Evolutionary conservation across 2,113 vertebrate genomes (phyloP), one percentile per base, ranked within the genome.

Genomic region (rabbit (Oryctolagus cuniculus)): DNA sequence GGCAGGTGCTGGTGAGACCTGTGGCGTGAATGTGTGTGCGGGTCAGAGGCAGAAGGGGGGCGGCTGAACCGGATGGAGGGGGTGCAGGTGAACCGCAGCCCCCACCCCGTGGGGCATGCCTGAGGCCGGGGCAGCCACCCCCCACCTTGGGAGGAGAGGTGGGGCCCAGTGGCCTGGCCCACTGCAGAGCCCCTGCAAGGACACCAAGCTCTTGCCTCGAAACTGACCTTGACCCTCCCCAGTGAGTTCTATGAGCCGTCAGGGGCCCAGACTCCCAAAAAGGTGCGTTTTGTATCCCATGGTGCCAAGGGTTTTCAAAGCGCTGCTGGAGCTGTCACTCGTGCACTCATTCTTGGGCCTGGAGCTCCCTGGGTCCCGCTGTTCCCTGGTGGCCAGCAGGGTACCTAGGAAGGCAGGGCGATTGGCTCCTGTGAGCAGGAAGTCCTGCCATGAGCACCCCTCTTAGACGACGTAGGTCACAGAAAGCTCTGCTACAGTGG

Each of bases 261-360:
- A 29, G 81, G 80, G 83, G 55, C 90, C 29, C 55, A 29, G 81
- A 55, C 21, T 64, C 67, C 72, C 36, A 29, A 67, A 1, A 74
- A 83, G 0, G 36, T 94, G 91, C n/a, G 2, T 81, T 95, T 95
- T 79, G 90, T 86, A 34, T 95, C 80, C 15, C 22, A 6, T 55
- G 91, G 89, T 81, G 69, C 94, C 91, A 95, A 95, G 90, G 85
- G 7, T 95, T 93, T 92, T 90, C 34, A 92, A 96, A 90, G 53
- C 87, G 61, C 11, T 93, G 80, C 86, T 55, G 44, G 44, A 44
- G 44, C 44, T 44, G 44, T 44, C 13, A 10, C 25, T 11, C 0
- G 63, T 88, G 97, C 85, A 61, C 38, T 61, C 44, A 10, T 85
- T n/a, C 63, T 85, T 7, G 21, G 70, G 85, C 22, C 83, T 34